Percentiles rank a stretch among this genome's conserved stretches.
Evolutionary conservation across 1,140 invertebrate species (phyloP).

Genomic region (Cyphomyrmex costatus): DNA sequence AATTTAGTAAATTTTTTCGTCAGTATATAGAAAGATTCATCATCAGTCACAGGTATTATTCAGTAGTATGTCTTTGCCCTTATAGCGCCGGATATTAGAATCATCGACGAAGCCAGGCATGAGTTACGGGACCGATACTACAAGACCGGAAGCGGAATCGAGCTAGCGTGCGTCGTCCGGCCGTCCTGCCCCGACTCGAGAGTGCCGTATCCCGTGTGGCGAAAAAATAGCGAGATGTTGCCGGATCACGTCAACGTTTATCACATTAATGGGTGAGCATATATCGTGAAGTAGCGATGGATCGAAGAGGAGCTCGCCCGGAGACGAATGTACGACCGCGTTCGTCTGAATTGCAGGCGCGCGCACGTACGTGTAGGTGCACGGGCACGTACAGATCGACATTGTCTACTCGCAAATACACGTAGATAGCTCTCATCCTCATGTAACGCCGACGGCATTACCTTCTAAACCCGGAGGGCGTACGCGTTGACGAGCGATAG

Average conservation of each 20-base stretch:
- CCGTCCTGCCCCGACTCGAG: slow-evolving; percentile 79
- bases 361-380: background rate
- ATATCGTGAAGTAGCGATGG: slow-evolving; percentile 47
- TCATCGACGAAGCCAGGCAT: slow-evolving; percentile 84
- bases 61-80: slow-evolving; percentile 11
- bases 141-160: slow-evolving; percentile 85
- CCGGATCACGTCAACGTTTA: slow-evolving; percentile 83
- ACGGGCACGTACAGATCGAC: background rate
- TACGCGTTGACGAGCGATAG: slow-evolving; percentile 51
- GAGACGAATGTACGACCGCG: slow-evolving; percentile 20
- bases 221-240: slow-evolving; percentile 82
- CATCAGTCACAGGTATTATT: background rate
- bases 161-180: slow-evolving; percentile 82
- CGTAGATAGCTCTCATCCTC: slow-evolving; percentile 42
- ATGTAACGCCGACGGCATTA: slow-evolving; percentile 36
- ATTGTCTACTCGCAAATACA: slow-evolving; percentile 36
- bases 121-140: slow-evolving; percentile 85
- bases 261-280: slow-evolving; percentile 84
- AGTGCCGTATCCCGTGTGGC: slow-evolving; percentile 84
- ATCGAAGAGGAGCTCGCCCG: slow-evolving; percentile 41
- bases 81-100: slow-evolving; percentile 84
- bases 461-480: slow-evolving; percentile 40
- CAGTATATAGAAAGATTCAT: background rate
- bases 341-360: slow-evolving; percentile 42
- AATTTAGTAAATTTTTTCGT: too few species aligned